A percentile compares a stretch with the other conserved stretches of the same genome.
phyloP scores from a whole-genome alignment of 1,140 invertebrate species.

The Streblospio benedicti region DNA sequence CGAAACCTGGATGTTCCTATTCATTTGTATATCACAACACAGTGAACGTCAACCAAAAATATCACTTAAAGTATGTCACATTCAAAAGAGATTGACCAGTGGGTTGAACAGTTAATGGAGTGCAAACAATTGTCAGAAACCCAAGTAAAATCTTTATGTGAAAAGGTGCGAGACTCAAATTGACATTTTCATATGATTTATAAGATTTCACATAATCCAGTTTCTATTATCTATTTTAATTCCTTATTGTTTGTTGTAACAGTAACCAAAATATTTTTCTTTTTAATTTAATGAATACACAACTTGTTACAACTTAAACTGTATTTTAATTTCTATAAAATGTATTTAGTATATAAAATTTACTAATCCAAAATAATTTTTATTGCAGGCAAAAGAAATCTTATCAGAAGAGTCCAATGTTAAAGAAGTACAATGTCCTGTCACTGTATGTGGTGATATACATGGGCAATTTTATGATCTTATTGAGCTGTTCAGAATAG shows the following conservation, averaged over 20 bases:
- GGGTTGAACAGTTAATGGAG: conserved; percentile 98
- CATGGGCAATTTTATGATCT: conserved; percentile 99
- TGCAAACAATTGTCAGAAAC: conserved; percentile 98
- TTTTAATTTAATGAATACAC: not conserved
- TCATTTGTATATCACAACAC: no score
- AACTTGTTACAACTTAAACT: conserved; percentile 35
- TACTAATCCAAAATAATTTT: no score
- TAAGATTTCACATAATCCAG: no score
- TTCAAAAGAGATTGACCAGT: conserved; percentile 93
- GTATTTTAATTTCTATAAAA: not conserved
- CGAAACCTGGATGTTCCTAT: no score
- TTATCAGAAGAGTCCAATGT: conserved; percentile 93
- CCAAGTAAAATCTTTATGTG: conserved; percentile 96
- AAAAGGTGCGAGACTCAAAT: no score
- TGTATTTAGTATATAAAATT: no score
- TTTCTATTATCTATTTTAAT: no score
- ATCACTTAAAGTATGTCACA: no score
- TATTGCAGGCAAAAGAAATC: conserved; percentile 93
- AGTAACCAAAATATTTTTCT: not conserved
- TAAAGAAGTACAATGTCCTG: conserved; percentile 67
- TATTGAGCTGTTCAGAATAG: conserved; percentile 99
- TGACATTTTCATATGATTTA: no score
- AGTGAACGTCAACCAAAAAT: no score
- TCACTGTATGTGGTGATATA: conserved; percentile 95
- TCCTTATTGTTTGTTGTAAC: conserved; percentile 50